Base-by-base conservation (phyloP, 1,140 invertebrate species). In the Anoplolepis gracilipes region DNA sequence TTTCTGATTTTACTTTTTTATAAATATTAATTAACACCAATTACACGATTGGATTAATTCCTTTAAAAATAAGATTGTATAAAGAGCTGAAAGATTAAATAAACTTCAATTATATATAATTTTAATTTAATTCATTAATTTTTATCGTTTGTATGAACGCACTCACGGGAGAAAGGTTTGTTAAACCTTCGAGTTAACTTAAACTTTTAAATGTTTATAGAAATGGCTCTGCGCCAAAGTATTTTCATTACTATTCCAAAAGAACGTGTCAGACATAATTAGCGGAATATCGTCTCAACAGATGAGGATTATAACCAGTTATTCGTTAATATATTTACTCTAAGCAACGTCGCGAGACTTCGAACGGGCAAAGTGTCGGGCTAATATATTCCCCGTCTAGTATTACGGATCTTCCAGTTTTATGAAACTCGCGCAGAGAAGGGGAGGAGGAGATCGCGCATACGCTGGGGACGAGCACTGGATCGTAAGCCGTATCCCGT, bases 401-500 rank as follows among this genome's bases (percentile, higher is more conserved):
- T 69, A 36, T 19, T n/a, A n/a, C 25, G 65, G 5, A 33, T 55
- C 36, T 10, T 30, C 13, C 53, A 42, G 55, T 59, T 82, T 72
- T 73, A 59, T 16, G 72, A 77, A 77, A 46, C 2, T 70, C 57
- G 19, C 46, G 28, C 25, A 33, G 77, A 87, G 78, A 19, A 39
- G 67, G 28, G 36, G 46, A 73, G n/a, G 39, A 22, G 28, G 46
- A 19, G 16, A 49, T 49, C 42, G 42, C 28, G 36, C 62, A 16
- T 69, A 55, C 42, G 25, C 36, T 53, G 78, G 72, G 65, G 69
- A 84, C 59, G 36, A 46, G 73, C 67, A 69, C 42, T 62, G 84
- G 81, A 79, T 88, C 76, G 88, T 91, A 91, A 92, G 86, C 89
- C 78, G 90, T 78, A 86, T 85, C 53, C 78, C 89, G 59, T 75